These are phyloP conservation scores for Dolichoris vasculosae DNA, from an alignment of 1,140 invertebrate genomes.

Conservation along the genomic window DNA sequence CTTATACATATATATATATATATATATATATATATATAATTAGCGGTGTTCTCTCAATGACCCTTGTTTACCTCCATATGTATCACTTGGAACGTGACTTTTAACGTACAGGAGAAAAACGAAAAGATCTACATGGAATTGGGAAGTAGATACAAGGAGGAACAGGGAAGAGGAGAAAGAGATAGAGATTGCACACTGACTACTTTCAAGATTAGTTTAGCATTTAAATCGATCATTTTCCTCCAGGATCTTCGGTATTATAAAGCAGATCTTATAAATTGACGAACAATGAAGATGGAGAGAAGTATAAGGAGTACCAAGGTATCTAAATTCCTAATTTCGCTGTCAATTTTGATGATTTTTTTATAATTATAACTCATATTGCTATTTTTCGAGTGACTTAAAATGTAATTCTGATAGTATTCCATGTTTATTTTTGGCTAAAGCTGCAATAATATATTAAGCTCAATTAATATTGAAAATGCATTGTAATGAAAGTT, in stretches of 20 bases:
- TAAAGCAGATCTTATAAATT: constrained; percentile 37
- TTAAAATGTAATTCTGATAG: background rate
- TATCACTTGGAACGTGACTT: background rate
- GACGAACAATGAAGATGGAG: background rate
- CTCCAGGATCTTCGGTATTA: constrained; percentile 12
- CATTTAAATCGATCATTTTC: constrained; percentile 53
- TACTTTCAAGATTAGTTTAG: constrained; percentile 52
- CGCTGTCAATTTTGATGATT: constrained; percentile 1
- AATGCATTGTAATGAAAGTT: constrained; percentile 33
- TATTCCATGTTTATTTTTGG: constrained; percentile 27
- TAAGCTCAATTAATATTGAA: constrained; percentile 27
- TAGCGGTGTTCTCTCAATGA: constrained; percentile 6
- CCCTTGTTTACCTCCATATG: constrained; percentile 8
- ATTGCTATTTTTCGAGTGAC: background rate
- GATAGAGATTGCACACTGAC: constrained; percentile 3
- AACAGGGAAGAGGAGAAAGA: background rate
- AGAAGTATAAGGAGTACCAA: background rate
- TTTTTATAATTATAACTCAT: background rate
- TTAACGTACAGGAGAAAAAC: background rate
- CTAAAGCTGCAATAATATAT: background rate
- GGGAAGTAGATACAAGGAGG: background rate
- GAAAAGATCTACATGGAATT: background rate
- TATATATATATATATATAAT: too few species aligned
- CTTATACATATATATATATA: background rate
- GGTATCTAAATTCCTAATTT: background rate